A percentile compares a stretch with the other conserved stretches of the same genome.
Conservation (phyloP, 2,797 vertebrate species). For the Hypotaenidia okinawae region DNA sequence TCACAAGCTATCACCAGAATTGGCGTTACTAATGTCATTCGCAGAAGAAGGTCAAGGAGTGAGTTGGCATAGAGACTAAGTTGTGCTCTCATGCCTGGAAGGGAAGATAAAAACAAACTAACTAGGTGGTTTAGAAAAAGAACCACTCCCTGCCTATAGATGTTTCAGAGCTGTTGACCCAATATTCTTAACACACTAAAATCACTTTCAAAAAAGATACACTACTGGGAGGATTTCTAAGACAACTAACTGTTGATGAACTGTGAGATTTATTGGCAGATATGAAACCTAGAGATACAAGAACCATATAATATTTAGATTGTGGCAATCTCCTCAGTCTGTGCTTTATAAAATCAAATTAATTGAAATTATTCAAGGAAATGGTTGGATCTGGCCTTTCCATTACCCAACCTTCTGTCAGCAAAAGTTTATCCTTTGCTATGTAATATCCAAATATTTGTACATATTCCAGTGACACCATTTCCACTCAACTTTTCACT, state of each 20-base stretch:
- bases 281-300: not conserved
- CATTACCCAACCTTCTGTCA: not conserved
- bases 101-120: not conserved
- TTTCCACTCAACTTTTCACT: not conserved
- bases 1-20: not conserved
- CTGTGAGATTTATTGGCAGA: slow-evolving; percentile 15
- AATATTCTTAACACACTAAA: not conserved
- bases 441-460: not conserved
- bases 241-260: not conserved
- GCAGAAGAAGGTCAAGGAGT: slow-evolving; percentile 1
- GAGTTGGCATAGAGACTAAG: not conserved
- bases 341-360: not conserved
- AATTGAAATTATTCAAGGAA: not conserved
- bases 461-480: not conserved
- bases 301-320: not conserved
- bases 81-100: not conserved
- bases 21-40: not conserved
- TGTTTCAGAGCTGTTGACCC: not conserved
- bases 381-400: not conserved
- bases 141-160: not conserved
- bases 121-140: not conserved
- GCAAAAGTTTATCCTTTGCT: not conserved
- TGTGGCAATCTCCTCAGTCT: not conserved
- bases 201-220: not conserved
- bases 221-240: not conserved